Evolutionary conservation across 1,140 invertebrate genomes (phyloP).

Genomic region (Diachasma alloeum): DNA sequence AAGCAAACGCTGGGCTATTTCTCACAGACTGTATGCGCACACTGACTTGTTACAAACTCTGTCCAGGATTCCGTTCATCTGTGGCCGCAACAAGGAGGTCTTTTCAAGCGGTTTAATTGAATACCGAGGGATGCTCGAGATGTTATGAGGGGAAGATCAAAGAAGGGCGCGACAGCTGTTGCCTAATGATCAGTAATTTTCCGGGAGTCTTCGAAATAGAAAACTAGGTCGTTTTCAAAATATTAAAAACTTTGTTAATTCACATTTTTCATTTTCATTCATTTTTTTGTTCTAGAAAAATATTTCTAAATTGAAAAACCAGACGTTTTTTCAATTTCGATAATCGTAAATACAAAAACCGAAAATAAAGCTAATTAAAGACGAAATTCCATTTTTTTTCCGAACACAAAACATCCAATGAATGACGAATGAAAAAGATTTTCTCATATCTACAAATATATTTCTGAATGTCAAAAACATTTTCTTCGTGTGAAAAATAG

Average conservation of each 20-base stretch:
- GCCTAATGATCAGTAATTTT: not conserved
- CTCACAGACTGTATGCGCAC: not conserved
- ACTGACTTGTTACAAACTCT: not conserved
- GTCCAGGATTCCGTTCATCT: not conserved
- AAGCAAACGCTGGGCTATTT: not conserved
- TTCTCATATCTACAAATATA: no score
- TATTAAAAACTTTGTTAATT: not conserved
- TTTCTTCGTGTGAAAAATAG: not conserved
- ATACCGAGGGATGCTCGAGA: not conserved
- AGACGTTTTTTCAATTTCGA: no score
- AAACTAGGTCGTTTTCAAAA: not conserved
- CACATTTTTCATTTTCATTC: no score
- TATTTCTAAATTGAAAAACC: no score
- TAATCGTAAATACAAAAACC: no score
- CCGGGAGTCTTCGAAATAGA: no score
- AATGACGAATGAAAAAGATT: no score
- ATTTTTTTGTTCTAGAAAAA: not conserved
- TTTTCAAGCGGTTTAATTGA: not conserved
- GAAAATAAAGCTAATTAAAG: no score
- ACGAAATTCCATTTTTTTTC: no score
- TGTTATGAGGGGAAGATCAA: not conserved
- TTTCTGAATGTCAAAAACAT: no score
- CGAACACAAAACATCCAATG: no score
- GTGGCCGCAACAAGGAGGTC: not conserved
- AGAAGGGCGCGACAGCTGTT: not conserved